Conservation (phyloP, 2,888 invertebrate genomes). For the Leptopilina myrica region DNA sequence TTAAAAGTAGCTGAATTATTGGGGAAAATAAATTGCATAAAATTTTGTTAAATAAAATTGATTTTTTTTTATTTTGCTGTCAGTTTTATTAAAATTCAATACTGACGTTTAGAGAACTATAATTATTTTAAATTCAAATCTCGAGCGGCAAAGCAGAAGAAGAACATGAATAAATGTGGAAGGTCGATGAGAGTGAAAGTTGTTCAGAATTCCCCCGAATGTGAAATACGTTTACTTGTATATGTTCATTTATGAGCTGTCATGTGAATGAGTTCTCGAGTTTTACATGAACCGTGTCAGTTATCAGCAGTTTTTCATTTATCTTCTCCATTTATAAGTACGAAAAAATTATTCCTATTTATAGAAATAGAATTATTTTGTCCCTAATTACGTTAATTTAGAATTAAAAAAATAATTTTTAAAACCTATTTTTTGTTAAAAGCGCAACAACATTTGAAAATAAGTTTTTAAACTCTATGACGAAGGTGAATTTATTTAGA, state of each 20-base stretch:
- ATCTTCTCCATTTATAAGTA: slow-evolving; percentile 13
- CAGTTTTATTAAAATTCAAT: too few relatives aligned
- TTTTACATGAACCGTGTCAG: slow-evolving; percentile 26
- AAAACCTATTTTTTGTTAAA: too few relatives aligned
- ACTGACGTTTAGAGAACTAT: too few relatives aligned
- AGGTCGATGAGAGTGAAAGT: slow-evolving; percentile 28
- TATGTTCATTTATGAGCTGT: not conserved
- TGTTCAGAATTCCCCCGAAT: slow-evolving; percentile 6
- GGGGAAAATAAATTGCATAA: too few relatives aligned
- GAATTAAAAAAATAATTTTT: too few relatives aligned
- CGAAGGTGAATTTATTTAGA: too few relatives aligned
- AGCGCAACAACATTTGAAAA: too few relatives aligned
- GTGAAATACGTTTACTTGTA: slow-evolving; percentile 2
- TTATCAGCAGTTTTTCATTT: slow-evolving; percentile 6
- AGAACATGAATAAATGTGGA: not conserved
- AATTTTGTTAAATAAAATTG: too few relatives aligned
- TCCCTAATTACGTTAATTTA: too few relatives aligned
- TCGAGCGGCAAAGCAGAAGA: slow-evolving; percentile 7
- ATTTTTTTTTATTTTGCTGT: too few relatives aligned
- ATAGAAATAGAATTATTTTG: not conserved
- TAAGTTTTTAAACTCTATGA: too few relatives aligned
- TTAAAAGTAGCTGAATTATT: too few relatives aligned
- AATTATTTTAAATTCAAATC: not conserved
- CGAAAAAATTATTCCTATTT: not conserved
- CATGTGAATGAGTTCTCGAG: slow-evolving; percentile 35